Evolutionary conservation across 2,113 vertebrate genomes (phyloP).

Genomic region (Vireo altiloquus): DNA sequence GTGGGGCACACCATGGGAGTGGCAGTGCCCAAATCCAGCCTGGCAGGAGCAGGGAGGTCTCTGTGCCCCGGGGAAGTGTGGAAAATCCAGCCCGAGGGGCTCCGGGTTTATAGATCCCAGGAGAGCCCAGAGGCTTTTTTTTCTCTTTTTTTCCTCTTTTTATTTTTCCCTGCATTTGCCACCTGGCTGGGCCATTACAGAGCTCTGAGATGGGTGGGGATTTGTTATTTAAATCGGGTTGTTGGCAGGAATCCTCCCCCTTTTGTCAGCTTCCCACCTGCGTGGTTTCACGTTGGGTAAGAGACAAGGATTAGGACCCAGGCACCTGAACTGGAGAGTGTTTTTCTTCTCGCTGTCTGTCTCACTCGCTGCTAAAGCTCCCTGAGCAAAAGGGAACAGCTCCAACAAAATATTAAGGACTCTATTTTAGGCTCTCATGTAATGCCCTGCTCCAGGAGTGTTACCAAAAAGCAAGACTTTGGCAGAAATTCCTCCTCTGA

Average conservation of each 20-base stretch:
- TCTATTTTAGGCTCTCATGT: too few species aligned
- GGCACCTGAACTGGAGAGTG: too few species aligned
- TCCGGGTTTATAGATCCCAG: not conserved
- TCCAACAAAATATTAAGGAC: too few species aligned
- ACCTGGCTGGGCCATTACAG: not conserved
- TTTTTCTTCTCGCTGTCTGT: too few species aligned
- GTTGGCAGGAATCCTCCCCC: not conserved
- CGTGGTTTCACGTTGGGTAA: too few species aligned
- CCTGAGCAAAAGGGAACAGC: too few species aligned
- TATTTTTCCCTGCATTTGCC: not conserved
- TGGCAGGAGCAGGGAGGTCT: not conserved
- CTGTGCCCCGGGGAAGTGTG: not conserved
- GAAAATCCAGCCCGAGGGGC: fast-evolving
- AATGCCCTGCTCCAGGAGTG: too few species aligned
- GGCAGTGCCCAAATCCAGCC: not conserved
- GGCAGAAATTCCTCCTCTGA: too few species aligned
- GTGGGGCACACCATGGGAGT: not conserved
- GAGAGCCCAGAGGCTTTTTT: not conserved
- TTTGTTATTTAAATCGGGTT: fast-evolving
- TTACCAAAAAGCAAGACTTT: too few species aligned
- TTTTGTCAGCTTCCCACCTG: not conserved
- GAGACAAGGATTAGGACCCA: too few species aligned
- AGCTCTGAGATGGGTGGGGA: not conserved
- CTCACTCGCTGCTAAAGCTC: too few species aligned
- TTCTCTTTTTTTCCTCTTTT: too few species aligned